Base-by-base conservation (phyloP, 1,140 invertebrate genomes). In the Drosophila biarmipes region DNA sequence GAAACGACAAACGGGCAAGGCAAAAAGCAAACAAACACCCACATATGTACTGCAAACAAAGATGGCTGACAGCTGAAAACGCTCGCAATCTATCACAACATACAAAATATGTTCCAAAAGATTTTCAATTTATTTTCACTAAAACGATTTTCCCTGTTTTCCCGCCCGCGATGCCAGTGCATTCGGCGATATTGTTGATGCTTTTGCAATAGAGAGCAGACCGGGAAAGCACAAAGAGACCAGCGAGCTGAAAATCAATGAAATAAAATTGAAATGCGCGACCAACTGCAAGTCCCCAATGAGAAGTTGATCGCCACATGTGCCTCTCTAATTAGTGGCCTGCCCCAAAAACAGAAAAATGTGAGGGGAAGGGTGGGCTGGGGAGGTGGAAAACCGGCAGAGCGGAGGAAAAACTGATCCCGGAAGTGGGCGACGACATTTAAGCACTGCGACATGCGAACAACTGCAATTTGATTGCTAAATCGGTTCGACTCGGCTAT, bases 71-170 rank as follows among this genome's bases (percentile, higher is more conserved):
- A 77, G 58, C 59, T 74, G 69, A 64, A 51, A 52, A 56, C 48
- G 61, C 62, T 66, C 40, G 72, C 62, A 55, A 74, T 86, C 80
- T 71, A 87, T 87, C 81, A 78, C 80, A 87, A 68, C 62, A 75
- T 78, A 78, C 81, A 67, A 71, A 86, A 68, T 53, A 78, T 86
- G 58, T 82, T 87, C 82, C 64, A 87, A 78, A 51, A 86, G 82
- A 87, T 81, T 86, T 86, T 76, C 82, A 81, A 86, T 86, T 86
- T 86, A 86, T 86, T 81, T 86, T 87, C 82, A 78, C 69, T 87
- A 87, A 86, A 86, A 81, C 82, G 82, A 67, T 86, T 86, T 76
- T 78, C 75, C 58, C 51, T 53, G 46, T 49, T 56, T 56, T 57
- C 40, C 27, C 59, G 11, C 34, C 29, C 29, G 7, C 29, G 8